Conservation (phyloP, 2,888 invertebrate species). For the Eubasilissa splendida region DNA sequence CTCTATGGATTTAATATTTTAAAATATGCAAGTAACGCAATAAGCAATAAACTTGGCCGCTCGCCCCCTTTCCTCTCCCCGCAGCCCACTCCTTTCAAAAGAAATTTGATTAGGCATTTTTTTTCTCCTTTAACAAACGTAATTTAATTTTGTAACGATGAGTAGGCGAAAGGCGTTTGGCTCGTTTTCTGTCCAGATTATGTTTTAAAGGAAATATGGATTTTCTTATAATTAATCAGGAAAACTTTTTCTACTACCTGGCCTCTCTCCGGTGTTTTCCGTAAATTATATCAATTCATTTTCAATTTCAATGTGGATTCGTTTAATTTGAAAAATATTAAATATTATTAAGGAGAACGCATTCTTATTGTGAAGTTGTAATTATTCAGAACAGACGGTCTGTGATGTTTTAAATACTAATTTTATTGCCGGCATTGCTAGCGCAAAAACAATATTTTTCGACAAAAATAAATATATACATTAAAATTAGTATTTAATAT, state of each 20-base stretch:
- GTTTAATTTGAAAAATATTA: neutral
- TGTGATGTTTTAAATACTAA: too few relatives aligned
- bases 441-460: too few relatives aligned
- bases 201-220: conserved; percentile 22
- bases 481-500: too few relatives aligned
- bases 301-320: neutral
- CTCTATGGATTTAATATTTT: conserved; percentile 54
- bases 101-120: conserved; percentile 55
- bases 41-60: conserved; percentile 55
- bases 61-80: conserved; percentile 27
- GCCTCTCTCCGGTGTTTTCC: neutral
- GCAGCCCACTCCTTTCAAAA: conserved; percentile 46
- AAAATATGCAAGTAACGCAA: conserved; percentile 58
- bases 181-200: conserved; percentile 32
- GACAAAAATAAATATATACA: too few relatives aligned
- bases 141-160: conserved; percentile 55
- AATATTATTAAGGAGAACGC: too few relatives aligned
- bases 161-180: conserved; percentile 45
- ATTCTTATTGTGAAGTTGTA: too few relatives aligned
- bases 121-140: conserved; percentile 43
- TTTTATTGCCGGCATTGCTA: too few relatives aligned
- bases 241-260: conserved; percentile 22
- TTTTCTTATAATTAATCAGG: conserved; percentile 26
- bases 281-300: neutral
- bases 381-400: too few relatives aligned